Evolutionary conservation across 2,888 invertebrate genomes (phyloP).

Genomic region (Torymus texanus): DNA sequence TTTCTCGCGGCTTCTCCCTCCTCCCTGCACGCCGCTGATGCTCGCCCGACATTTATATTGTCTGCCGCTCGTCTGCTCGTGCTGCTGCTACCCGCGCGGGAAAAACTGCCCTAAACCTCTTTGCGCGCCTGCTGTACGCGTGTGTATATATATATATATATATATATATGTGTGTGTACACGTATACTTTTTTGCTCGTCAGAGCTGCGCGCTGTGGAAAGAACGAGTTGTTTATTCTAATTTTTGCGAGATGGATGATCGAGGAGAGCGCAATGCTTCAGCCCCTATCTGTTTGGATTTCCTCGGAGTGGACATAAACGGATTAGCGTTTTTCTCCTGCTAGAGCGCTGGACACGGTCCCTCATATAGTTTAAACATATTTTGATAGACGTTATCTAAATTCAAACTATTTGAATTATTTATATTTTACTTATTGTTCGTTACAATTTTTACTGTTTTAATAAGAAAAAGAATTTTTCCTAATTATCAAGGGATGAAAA

Average conservation of each 20-base stretch:
- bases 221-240: slow-evolving; percentile 15
- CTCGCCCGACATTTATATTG: slow-evolving; percentile 67
- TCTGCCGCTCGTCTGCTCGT: slow-evolving; percentile 65
- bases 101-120: slow-evolving; percentile 22
- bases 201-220: background rate
- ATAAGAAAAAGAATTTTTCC: too few relatives aligned
- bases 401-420: too few relatives aligned
- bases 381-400: too few relatives aligned
- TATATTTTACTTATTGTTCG: too few relatives aligned
- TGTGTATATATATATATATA: background rate
- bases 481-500: too few relatives aligned
- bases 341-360: too few relatives aligned
- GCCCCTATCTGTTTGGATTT: background rate
- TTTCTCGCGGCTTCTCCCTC: slow-evolving; percentile 39
- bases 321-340: too few relatives aligned
- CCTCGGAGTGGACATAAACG: background rate
- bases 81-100: background rate
- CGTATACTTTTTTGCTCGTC: background rate
- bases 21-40: slow-evolving; percentile 28
- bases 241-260: background rate
- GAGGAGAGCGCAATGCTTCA: background rate
- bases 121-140: background rate
- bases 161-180: too few relatives aligned
- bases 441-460: too few relatives aligned
- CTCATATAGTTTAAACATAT: too few relatives aligned